Evolutionary conservation across 2,888 invertebrate genomes (phyloP).

Genomic region (Loripinus fragilis): DNA sequence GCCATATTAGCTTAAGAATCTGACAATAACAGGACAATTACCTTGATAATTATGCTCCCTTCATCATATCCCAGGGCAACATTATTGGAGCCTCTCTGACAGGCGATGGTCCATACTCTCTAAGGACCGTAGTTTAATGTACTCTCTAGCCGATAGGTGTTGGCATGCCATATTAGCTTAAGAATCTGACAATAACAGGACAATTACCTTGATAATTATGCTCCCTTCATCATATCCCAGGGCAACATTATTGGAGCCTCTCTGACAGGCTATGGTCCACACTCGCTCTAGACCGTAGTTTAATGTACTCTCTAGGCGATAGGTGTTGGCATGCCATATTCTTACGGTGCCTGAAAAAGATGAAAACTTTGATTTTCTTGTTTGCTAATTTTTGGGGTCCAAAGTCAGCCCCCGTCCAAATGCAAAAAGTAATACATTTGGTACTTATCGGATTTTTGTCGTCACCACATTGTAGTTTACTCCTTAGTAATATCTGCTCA

Average conservation of each 20-base stretch:
- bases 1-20: too few species aligned
- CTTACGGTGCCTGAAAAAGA: constrained; percentile 91
- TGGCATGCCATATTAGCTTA: constrained; percentile 99
- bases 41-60: constrained; percentile 97
- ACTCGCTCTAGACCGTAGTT: constrained; percentile 99
- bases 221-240: constrained; percentile 99
- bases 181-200: too few species aligned
- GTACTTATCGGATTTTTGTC: too few species aligned
- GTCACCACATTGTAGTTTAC: too few species aligned
- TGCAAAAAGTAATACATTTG: too few species aligned
- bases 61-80: constrained; percentile 99
- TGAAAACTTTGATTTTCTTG: too few species aligned
- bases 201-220: constrained; percentile 91
- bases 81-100: constrained; percentile 96
- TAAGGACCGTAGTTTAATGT: constrained; percentile 99
- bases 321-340: constrained; percentile 99
- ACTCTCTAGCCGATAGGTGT: constrained; percentile 97
- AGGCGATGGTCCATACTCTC: constrained; percentile 98
- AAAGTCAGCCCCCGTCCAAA: too few species aligned
- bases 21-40: too few species aligned
- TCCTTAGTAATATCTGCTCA: too few species aligned
- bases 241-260: constrained; percentile 98
- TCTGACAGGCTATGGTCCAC: constrained; percentile 97
- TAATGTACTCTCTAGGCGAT: constrained; percentile 96
- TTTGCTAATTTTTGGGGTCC: too few species aligned